Evolutionary conservation across 1,140 invertebrate genomes (phyloP).

Genomic region (Arion vulgaris): DNA sequence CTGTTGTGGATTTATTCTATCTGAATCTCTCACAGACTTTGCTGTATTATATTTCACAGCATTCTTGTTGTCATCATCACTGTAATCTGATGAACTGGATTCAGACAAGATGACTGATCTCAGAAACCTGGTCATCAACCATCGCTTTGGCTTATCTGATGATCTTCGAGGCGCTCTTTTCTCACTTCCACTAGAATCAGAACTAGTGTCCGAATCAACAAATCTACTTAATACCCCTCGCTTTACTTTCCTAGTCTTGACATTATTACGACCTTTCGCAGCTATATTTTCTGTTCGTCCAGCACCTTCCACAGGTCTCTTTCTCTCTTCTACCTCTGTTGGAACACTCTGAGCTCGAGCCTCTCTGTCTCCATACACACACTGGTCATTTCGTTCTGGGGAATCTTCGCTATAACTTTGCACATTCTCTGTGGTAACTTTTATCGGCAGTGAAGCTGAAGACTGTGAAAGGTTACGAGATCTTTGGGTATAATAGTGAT

Average conservation of each 20-base stretch:
- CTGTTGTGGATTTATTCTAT: background rate
- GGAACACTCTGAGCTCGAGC: conserved; percentile 22
- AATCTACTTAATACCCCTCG: background rate
- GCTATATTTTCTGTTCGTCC: background rate
- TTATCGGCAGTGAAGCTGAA: background rate
- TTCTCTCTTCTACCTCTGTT: background rate
- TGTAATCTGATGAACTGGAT: conserved; percentile 12
- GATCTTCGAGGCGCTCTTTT: background rate
- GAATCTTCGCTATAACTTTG: background rate
- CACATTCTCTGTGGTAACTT: background rate
- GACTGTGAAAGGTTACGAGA: background rate
- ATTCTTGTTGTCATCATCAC: background rate
- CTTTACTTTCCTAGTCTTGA: background rate
- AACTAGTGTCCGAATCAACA: background rate
- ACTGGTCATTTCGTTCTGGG: background rate
- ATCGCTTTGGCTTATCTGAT: background rate
- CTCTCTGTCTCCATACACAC: background rate
- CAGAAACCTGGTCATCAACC: conserved; percentile 18
- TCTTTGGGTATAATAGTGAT: background rate
- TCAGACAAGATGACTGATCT: conserved; percentile 20
- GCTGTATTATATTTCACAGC: background rate
- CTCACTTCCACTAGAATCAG: background rate
- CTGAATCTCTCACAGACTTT: background rate
- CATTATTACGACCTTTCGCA: background rate
- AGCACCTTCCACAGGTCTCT: background rate